Evolutionary conservation across 2,888 invertebrate genomes (phyloP), one percentile per base, ranked within the genome.

Genomic region (Lepidocyrtoides sp.): DNA sequence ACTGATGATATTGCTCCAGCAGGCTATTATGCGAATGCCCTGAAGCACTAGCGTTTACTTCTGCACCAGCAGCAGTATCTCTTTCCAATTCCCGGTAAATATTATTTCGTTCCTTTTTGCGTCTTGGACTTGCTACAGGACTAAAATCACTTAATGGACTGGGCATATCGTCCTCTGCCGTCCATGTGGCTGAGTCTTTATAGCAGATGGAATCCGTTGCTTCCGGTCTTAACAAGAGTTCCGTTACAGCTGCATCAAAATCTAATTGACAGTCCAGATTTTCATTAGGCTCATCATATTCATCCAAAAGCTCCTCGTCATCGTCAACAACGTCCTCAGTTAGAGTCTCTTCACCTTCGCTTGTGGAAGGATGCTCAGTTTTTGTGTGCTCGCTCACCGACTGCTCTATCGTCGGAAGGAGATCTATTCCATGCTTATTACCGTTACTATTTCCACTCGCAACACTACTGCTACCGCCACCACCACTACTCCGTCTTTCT

Each of bases 151-250:
- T 93, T 86, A 93, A 82, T 17, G 93, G 93, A 88, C 92, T 91
- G 44, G 93, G 93, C 93, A 94, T 93, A 90, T 93, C 94, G 93
- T 94, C 94, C 79, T 94, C 94, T 36, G 91, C 92, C 51, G 94
- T 94, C 93, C 94, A 94, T 81, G 94, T 94, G 85, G 94, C 92
- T 36, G 91, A 92, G 81, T 94, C 94, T 75, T 91, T 92, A 86
- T 92, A 94, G 60, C 66, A 41, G 66, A 20, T 48, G 20, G 66
- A 36, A 41, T 85, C 79, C 32, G 29, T 32, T 14, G 17, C 20
- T 48, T 91, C 91, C 20, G 86, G 86, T 60, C 86, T 36, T 12
- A 86, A 36, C 17, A 91, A 75, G 14, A 91, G 44, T 72, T 91
- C 91, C 14, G 91, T 86, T 8, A 92, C 85, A 54, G 90, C 92